A percentile compares a stretch with the other conserved stretches of the same genome.
phyloP scores from a whole-genome alignment of 2,888 invertebrate species.

The Griposia aprilina region DNA sequence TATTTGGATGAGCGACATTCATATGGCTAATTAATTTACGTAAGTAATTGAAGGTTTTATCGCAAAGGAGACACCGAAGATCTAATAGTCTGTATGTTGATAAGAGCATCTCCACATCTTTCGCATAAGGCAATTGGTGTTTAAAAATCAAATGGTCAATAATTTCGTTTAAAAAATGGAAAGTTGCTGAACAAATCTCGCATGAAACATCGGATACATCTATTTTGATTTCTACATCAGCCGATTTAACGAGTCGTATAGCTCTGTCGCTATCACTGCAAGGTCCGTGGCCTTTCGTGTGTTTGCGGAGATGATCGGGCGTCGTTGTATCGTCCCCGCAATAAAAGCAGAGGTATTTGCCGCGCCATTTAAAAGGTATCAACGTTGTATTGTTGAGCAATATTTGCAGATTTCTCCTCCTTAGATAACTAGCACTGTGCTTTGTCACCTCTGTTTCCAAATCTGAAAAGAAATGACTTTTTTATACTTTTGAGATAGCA shows the following conservation, averaged over 20 bases:
- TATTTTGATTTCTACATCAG: constrained; percentile 82
- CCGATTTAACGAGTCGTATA: constrained; percentile 77
- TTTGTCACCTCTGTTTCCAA: constrained; percentile 74
- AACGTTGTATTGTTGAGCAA: constrained; percentile 85
- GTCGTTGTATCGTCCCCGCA: constrained; percentile 78
- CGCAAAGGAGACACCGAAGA: constrained; percentile 80
- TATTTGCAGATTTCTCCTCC: constrained; percentile 78
- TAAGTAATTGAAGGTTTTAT: constrained; percentile 74
- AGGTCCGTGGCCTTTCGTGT: constrained; percentile 78
- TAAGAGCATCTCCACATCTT: constrained; percentile 73
- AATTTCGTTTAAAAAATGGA: constrained; percentile 60
- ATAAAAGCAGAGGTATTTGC: constrained; percentile 84
- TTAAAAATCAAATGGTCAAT: constrained; percentile 74
- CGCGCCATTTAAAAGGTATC: constrained; percentile 85
- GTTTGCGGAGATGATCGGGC: constrained; percentile 74
- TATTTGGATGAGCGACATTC: constrained; percentile 75
- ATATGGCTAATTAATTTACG: constrained; percentile 79
- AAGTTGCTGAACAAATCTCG: constrained; percentile 73
- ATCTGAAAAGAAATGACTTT: constrained; percentile 86
- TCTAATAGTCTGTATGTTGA: constrained; percentile 78
- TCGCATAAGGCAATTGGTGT: constrained; percentile 77
- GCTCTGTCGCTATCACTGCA: constrained; percentile 77
- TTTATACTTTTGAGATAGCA: constrained; percentile 77
- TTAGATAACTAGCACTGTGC: constrained; percentile 69
- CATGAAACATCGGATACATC: constrained; percentile 82